Evolutionary conservation across 2,888 invertebrate genomes (phyloP).

Genomic region (Iselma pallidipennis): DNA sequence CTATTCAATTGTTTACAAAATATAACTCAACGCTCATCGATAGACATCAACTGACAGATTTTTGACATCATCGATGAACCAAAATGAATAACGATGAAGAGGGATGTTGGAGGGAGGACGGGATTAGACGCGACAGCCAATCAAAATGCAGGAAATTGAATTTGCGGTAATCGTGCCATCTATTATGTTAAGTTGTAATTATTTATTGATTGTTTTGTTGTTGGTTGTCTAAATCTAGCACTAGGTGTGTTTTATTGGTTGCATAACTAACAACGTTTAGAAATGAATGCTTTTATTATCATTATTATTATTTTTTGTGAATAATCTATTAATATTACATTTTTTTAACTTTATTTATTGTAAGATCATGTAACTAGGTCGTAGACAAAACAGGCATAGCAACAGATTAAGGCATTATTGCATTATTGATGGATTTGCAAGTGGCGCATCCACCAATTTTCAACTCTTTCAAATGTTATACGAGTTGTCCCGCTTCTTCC

Average conservation of each 20-base stretch:
- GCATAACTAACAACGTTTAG: background rate
- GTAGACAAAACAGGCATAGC: too few species aligned
- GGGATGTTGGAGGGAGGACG: background rate
- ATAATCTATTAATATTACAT: too few species aligned
- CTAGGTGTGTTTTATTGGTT: background rate
- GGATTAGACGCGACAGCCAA: background rate
- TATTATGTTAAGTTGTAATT: background rate
- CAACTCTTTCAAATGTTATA: too few species aligned
- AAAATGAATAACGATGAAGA: background rate
- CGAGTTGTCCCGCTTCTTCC: too few species aligned
- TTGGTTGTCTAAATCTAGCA: background rate
- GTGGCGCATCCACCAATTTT: too few species aligned
- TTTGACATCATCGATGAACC: background rate
- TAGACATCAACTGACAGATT: background rate
- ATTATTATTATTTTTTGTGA: too few species aligned
- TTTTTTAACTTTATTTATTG: too few species aligned
- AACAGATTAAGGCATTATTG: too few species aligned
- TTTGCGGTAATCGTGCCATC: background rate
- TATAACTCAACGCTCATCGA: background rate
- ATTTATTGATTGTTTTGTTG: background rate
- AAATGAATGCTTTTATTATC: too few species aligned
- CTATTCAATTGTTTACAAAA: background rate
- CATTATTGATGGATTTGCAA: too few species aligned
- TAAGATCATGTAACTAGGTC: too few species aligned
- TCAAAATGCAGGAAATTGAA: background rate